These are phyloP conservation scores for Eriosoma lanigerum DNA, from an alignment of 1,140 invertebrate species.

Conservation along the genomic window DNA sequence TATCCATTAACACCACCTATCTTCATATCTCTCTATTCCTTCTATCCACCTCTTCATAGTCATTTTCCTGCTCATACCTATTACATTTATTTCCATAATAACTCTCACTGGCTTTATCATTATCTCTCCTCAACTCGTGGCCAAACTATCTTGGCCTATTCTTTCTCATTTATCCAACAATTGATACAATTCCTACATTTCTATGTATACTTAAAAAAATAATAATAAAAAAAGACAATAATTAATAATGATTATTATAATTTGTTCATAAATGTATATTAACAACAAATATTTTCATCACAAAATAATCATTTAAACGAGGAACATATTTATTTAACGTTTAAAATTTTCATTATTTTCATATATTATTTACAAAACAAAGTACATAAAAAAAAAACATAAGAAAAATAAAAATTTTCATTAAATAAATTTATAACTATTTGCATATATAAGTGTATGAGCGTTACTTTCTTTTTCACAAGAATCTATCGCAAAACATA, in stretches of 20 bases:
- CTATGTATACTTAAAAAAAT: no score
- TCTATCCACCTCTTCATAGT: no score
- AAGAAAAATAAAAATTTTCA: constrained; percentile 18
- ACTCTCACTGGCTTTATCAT: no score
- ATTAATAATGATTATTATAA: constrained; percentile 4
- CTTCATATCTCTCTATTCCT: no score
- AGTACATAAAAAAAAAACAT: constrained; percentile 3
- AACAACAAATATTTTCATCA: constrained; percentile 47
- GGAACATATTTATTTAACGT: constrained; percentile 46
- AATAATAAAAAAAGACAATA: constrained; percentile 5
- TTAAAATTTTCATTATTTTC: constrained; percentile 41
- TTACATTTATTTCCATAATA: no score
- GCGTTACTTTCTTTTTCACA: not conserved
- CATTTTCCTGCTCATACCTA: no score
- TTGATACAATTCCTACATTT: no score
- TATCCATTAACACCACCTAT: no score
- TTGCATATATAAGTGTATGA: not conserved
- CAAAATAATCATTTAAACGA: constrained; percentile 47
- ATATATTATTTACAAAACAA: constrained; percentile 40
- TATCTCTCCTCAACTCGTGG: no score
- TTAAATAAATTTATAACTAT: constrained; percentile 7
- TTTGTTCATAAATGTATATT: constrained; percentile 43
- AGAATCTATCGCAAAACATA: not conserved
- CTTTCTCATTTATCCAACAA: no score
- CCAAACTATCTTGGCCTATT: no score